phyloP scores from a whole-genome alignment of 2,797 vertebrate genomes.

The Podarcis lilfordi region DNA sequence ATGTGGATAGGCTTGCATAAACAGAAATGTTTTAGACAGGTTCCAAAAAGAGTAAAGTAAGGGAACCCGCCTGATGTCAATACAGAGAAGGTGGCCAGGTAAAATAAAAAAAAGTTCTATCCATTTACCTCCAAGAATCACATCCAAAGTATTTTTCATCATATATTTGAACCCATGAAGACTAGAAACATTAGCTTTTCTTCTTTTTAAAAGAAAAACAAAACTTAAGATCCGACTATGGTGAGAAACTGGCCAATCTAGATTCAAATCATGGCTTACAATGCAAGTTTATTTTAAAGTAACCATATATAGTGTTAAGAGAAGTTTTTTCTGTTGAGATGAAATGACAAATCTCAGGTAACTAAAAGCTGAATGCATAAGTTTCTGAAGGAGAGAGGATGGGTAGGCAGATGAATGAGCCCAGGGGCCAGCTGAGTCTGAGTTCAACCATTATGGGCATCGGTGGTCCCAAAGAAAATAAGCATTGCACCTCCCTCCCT shows the following conservation, averaged over 20 bases:
- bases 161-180: background rate
- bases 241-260: background rate
- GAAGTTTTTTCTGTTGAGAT: too few relatives aligned
- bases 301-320: too few relatives aligned
- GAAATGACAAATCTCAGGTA: background rate
- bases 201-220: background rate
- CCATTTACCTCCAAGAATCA: background rate
- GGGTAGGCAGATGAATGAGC: background rate
- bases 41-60: too few relatives aligned
- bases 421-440: background rate
- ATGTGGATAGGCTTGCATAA: too few relatives aligned
- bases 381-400: background rate
- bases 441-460: background rate
- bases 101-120: too few relatives aligned
- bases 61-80: too few relatives aligned
- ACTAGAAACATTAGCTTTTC: background rate
- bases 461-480: background rate
- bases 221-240: background rate
- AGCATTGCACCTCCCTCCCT: too few relatives aligned
- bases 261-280: background rate
- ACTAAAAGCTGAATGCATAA: background rate
- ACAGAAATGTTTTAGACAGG: too few relatives aligned
- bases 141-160: background rate
- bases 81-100: too few relatives aligned
- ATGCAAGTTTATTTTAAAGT: too few relatives aligned